Base-by-base conservation (phyloP, 2,888 invertebrate genomes). In the Sinohyriopsis cumingii region DNA sequence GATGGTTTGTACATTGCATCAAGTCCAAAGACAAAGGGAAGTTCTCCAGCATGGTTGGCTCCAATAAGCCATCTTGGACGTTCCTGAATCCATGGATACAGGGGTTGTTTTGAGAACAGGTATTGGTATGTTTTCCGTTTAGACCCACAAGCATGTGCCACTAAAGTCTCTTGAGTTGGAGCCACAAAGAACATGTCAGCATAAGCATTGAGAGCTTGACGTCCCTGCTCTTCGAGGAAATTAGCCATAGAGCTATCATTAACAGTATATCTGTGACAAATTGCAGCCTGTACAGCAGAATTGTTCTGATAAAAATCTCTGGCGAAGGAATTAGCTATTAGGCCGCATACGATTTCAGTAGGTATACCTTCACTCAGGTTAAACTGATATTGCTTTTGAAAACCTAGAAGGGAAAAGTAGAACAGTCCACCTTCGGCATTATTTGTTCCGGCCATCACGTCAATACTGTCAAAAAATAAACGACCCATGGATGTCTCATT, bases 31-130 rank as follows among this genome's bases (percentile, higher is more conserved):
- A 97, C 93, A 90, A 96, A 97, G 88, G 94, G 95, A 81, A 98
- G 96, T 91, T 98, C 97, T 89, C 97, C 97, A 5, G 95, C 97
- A 89, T 98, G 97, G 93, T 97, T 94, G 33, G 96, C 96, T 55
- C 97, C 97, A 72, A 60, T 28, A 15, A 96, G 95, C 97, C 97
- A 98, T 67, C 94, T 93, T 0, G 97, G 97, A 96, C 97, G 97
- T 7, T 68, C 68, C 28, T 68, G 72, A 24, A 79, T 78, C 1
- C 95, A 95, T 87, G 95, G 94, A 78, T 93, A 93, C 87, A 93
- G 92, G 79, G 95, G 91, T 24, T 90, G 93, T 88, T 97, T 96
- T 84, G 94, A 95, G 90, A 95, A 97, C 88, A 95, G 94, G 90
- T 97, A 97, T 92, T 95, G 95, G 91, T 95, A 97, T 3, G 84